Base-by-base conservation (phyloP, 2,797 vertebrate genomes). In the Lutjanus argentimaculatus region DNA sequence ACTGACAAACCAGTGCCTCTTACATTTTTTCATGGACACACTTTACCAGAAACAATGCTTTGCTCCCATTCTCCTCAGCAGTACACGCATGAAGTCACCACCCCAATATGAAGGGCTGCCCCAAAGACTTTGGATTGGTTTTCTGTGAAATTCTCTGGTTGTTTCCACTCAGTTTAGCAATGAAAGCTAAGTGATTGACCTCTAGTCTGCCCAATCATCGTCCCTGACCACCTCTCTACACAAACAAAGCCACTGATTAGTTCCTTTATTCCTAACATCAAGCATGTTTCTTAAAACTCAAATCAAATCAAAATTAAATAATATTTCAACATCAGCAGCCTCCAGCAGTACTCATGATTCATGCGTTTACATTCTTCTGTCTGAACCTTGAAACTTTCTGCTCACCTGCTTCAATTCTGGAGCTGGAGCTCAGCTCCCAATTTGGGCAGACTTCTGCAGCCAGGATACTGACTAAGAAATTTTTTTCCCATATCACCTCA, bases 401-500 rank as follows among this genome's bases (percentile, higher is more conserved):
- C 40, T 59, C 52, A 57, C 17, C 6, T 45, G 8, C n/a, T 8
- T 43, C 45, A 63, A 45, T 30, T n/a, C 46, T 11, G 10, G 19
- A 61, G 40, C 46, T 52, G 43, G 0, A 46, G 67, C 63, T 55
- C 40, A 48, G 14, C 30, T 56, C 51, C 13, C 19, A 62, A 30
- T 57, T 25, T 70, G 12, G 17, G 46, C 8, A 19, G 49, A n/a
- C 49, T 70, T 72, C 48, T 67, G 59, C 55, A 42, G 58, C 46
- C 14, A 55, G 30, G 52, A 67, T 21, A 22, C 56, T 40, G 30
- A 80, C 66, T 53, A 6, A 59, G 48, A 61, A 8, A 30, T 68
- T 66, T 82, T 62, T 83, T 17, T 30, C 30, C 17, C 22, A 45
- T 15, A 51, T 48, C 36, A 36, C 40, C 52, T 58, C 17, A 70